Evolutionary conservation across 2,797 vertebrate species (phyloP), one percentile per base, ranked within the genome.

Genomic region (Parauchenoglanis punctatus): DNA sequence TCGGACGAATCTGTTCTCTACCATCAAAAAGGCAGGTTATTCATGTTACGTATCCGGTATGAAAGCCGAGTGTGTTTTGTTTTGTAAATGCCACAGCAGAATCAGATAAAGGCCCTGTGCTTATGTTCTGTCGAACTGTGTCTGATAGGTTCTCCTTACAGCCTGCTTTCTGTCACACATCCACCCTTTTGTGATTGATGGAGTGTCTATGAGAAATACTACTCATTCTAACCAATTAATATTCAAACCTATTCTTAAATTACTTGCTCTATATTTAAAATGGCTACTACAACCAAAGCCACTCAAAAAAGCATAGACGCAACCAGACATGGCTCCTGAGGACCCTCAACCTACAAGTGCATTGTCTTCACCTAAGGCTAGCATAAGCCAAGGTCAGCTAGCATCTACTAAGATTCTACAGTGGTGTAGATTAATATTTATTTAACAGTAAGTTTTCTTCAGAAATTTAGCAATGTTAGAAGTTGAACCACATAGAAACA

Each of bases 81-180:
- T 17, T 18, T 73, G 52, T 81, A 86, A 86, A 86, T 72, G 77
- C n/a, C 67, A 61, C 85, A 31, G 35, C 17, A 4, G 15, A 23
- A 65, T 31, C 35, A 31, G 76, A 61, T 81, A 86, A 72, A 80
- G 25, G 40, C 63, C 12, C 6, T 15, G 7, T 7, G 75, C n/a
- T 54, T 52, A 31, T 17, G 28, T n/a, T 40, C 20, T 40, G 68
- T 70, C 6, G 40, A 58, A 46, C 49, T 13, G 44, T 17, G 20
- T 81, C 73, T 11, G 46, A 35, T 13, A 46, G 35, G 46, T 46
- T 46, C 46, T 46, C 46, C 46, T 46, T 46, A 46, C 46, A 46
- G 46, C 46, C 46, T 46, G 46, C 46, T 46, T 46, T 46, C 59
- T 73, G 4, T 58, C 63, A 40, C 23, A 49, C 35, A 8, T 54